Evolutionary conservation across 92 coral and sea anemone genomes (phyloP).

Genomic region (Chrysogorgia sp.): DNA sequence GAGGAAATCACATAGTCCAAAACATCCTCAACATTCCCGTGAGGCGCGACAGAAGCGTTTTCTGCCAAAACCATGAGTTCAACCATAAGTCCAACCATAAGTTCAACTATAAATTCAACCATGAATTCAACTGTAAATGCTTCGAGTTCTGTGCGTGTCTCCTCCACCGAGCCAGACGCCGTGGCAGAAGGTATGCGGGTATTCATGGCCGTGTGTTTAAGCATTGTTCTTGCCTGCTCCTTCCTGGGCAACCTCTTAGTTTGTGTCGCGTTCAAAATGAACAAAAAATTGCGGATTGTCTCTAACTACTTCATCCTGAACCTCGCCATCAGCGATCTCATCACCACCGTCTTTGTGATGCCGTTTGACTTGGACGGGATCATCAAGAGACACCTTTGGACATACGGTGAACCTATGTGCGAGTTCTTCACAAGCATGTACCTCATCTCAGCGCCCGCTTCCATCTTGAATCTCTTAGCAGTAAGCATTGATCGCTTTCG

Average conservation of each 20-base stretch:
- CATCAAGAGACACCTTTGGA: conserved; percentile 7
- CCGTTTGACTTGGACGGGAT: conserved; percentile 15
- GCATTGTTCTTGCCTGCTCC: conserved; percentile 69
- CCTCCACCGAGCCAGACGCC: not conserved
- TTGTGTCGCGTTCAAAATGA: conserved; percentile 6
- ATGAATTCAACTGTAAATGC: not conserved
- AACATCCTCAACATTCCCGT: too few species aligned
- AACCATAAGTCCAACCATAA: too few species aligned
- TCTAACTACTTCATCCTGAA: conserved; percentile 34
- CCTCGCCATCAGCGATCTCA: conserved; percentile 12
- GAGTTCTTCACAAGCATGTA: conserved; percentile 7
- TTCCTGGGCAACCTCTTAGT: conserved; percentile 19
- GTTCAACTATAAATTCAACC: too few species aligned
- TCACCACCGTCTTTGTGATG: conserved; percentile 23
- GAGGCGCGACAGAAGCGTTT: too few species aligned
- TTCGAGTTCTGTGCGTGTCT: not conserved
- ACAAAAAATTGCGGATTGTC: conserved; percentile 7
- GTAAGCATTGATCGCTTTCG: conserved; percentile 24
- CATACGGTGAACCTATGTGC: not conserved
- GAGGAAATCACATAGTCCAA: too few species aligned
- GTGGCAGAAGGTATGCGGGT: conserved; percentile 3
- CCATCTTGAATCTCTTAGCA: conserved; percentile 13
- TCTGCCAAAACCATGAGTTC: too few species aligned
- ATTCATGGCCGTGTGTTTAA: conserved; percentile 17
- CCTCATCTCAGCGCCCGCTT: conserved; percentile 23